phyloP scores from a whole-genome alignment of 2,888 invertebrate genomes.

The Drosophila algonquin region DNA sequence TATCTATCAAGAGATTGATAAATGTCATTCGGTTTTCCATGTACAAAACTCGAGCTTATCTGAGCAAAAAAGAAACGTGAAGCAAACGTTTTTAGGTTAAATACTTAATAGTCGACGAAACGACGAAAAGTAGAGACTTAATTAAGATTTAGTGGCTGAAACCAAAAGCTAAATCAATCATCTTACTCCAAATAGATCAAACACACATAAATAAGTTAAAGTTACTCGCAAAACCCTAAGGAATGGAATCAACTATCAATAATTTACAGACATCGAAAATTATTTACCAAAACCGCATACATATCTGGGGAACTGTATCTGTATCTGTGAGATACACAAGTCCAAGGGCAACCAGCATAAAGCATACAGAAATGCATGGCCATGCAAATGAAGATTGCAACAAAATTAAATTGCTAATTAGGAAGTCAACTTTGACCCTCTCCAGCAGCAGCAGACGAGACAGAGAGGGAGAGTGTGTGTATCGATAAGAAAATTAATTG shows the following conservation, averaged over 20 bases:
- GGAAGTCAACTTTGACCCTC: not conserved
- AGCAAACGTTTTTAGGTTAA: not conserved
- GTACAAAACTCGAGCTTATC: conserved; percentile 6
- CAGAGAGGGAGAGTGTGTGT: conserved; percentile 1
- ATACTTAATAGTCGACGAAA: not conserved
- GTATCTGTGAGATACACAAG: not conserved
- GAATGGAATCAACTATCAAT: not conserved
- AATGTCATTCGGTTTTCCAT: conserved; percentile 19
- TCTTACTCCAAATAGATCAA: conserved; percentile 1
- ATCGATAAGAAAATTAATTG: conserved; percentile 61
- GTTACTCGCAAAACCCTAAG: too few relatives aligned
- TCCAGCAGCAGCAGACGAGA: not conserved
- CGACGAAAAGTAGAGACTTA: not conserved
- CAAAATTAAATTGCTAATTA: not conserved
- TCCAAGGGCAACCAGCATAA: too few relatives aligned
- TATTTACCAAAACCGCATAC: too few relatives aligned
- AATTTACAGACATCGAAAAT: not conserved
- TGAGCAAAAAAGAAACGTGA: not conserved
- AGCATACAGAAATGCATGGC: not conserved
- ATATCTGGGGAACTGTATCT: too few relatives aligned
- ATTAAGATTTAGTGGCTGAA: not conserved
- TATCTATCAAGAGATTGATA: conserved; percentile 27
- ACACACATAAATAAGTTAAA: not conserved
- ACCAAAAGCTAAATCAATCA: not conserved
- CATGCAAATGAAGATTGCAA: not conserved